Conservation (phyloP, 2,113 vertebrate species). For the Peromyscus leucopus region DNA sequence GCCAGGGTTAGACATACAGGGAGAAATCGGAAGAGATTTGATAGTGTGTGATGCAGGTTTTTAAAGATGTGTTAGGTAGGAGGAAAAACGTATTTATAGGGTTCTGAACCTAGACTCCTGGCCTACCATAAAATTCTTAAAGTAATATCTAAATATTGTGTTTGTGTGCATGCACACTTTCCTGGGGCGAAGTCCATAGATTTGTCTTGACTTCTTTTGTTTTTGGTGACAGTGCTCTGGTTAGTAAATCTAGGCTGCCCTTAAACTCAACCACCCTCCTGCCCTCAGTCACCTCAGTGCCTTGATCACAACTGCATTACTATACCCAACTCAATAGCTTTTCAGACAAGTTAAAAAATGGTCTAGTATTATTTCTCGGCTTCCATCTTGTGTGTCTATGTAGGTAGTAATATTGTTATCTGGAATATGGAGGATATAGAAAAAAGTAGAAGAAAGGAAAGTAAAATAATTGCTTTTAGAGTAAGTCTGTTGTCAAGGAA, state of each 20-base stretch:
- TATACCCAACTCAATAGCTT: background rate
- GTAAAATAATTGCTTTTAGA: background rate
- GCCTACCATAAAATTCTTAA: conserved; percentile 34
- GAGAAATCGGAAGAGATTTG: background rate
- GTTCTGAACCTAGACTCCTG: background rate
- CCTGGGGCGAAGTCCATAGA: background rate
- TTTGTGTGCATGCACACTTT: background rate
- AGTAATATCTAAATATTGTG: background rate
- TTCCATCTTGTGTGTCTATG: background rate
- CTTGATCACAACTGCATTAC: background rate
- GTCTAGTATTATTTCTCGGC: background rate
- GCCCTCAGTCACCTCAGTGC: too few species aligned
- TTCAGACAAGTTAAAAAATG: background rate
- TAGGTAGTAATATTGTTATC: background rate
- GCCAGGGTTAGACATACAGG: background rate
- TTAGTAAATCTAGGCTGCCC: background rate
- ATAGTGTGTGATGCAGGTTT: background rate
- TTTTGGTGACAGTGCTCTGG: background rate
- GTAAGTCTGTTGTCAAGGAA: conserved; percentile 38
- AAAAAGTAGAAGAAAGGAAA: conserved; percentile 50
- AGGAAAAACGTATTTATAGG: background rate
- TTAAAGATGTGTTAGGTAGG: background rate
- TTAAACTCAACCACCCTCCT: background rate
- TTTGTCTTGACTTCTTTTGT: background rate
- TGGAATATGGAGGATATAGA: background rate